phyloP scores from a whole-genome alignment of 2,888 invertebrate species.

The Metellina segmentata region DNA sequence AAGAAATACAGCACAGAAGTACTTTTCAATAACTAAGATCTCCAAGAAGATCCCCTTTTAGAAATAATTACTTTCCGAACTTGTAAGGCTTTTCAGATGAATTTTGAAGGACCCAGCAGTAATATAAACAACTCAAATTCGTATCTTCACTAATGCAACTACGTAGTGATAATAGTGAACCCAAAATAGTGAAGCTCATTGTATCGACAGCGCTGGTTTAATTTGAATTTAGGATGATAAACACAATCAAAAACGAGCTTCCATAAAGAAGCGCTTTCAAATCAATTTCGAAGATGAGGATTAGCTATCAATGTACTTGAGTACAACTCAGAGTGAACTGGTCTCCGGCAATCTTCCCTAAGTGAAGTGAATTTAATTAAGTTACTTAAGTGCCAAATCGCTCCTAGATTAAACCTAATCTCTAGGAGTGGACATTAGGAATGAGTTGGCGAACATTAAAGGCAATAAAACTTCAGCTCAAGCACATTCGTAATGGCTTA shows the following conservation, averaged over 20 bases:
- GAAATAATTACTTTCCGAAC: no score
- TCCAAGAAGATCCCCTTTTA: no score
- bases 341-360: slow-evolving; percentile 52
- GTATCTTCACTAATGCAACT: no score
- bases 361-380: slow-evolving; percentile 73
- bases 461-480: slow-evolving; percentile 74
- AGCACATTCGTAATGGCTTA: slow-evolving; percentile 69
- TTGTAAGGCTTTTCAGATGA: no score
- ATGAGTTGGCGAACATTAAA: slow-evolving; percentile 74
- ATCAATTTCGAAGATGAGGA: slow-evolving; percentile 46
- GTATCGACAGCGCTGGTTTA: not conserved
- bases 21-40: no score
- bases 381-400: slow-evolving; percentile 72
- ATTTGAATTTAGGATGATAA: not conserved
- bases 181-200: no score
- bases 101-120: no score
- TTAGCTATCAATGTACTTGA: slow-evolving; percentile 53
- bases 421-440: slow-evolving; percentile 75
- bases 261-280: slow-evolving; percentile 17
- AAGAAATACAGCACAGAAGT: no score
- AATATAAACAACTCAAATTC: no score
- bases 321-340: slow-evolving; percentile 24
- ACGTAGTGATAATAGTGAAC: no score
- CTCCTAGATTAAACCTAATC: slow-evolving; percentile 75
- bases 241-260: slow-evolving; percentile 28